Conservation (phyloP, 2,888 invertebrate species). For the Dendrolimus houi region DNA sequence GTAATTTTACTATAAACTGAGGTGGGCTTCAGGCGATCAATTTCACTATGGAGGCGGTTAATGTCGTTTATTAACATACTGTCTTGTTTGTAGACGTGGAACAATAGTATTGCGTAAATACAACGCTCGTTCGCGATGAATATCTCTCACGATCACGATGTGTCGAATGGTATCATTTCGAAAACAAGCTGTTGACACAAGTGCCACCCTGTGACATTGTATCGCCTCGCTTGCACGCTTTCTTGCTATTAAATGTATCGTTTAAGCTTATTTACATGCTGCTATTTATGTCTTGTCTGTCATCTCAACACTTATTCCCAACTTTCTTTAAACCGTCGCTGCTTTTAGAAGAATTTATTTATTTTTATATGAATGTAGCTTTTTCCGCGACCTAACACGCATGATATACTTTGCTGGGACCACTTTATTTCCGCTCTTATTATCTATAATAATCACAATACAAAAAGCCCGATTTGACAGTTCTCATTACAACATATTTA, state of each 20-base stretch:
- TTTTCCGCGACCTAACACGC: no score
- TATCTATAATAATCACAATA: no score
- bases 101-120: slow-evolving; percentile 49
- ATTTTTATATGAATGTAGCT: no score
- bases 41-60: background rate
- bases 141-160: slow-evolving; percentile 29
- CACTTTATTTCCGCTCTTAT: no score
- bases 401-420: no score
- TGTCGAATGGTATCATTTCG: slow-evolving; percentile 45
- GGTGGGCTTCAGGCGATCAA: background rate
- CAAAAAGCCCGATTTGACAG: no score
- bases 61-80: slow-evolving; percentile 1
- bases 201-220: slow-evolving; percentile 45
- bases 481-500: no score
- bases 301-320: background rate
- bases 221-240: slow-evolving; percentile 3
- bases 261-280: background rate
- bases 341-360: no score
- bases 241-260: background rate
- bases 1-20: background rate
- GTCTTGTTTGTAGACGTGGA: slow-evolving; percentile 26
- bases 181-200: slow-evolving; percentile 69
- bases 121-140: slow-evolving; percentile 16
- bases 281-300: no score
- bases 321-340: background rate